Conservation (phyloP, 1,140 invertebrate species). For the Penaeus vannamei region DNA sequence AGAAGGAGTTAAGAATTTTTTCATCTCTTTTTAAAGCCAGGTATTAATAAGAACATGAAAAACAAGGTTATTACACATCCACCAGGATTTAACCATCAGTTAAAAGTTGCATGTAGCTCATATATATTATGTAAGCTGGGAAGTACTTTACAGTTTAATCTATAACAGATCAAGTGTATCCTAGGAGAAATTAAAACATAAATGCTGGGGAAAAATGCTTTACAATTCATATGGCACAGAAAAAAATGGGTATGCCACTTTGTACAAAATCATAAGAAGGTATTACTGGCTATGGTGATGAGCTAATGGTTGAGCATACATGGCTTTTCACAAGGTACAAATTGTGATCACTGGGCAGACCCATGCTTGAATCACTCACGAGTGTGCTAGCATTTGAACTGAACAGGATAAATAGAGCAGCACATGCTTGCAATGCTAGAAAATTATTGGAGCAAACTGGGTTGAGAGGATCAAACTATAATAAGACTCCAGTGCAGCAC, state of each 20-base stretch:
- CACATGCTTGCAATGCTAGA: constrained; percentile 57
- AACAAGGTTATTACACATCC: constrained; percentile 55
- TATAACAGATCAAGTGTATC: constrained; percentile 56
- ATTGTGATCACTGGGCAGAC: constrained; percentile 60
- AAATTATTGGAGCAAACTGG: constrained; percentile 54
- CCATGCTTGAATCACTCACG: constrained; percentile 63
- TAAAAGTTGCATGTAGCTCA: constrained; percentile 62
- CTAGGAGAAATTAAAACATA: constrained; percentile 60
- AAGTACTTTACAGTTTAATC: constrained; percentile 58
- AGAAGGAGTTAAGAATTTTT: constrained; percentile 20
- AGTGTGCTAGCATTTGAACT: constrained; percentile 54
- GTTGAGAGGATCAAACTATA: constrained; percentile 55
- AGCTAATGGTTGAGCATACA: constrained; percentile 51
- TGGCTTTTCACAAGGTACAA: constrained; percentile 57
- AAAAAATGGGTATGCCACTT: constrained; percentile 58
- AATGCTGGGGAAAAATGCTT: constrained; percentile 57
- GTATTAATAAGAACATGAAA: constrained; percentile 30
- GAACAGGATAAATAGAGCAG: constrained; percentile 60
- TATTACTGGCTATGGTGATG: constrained; percentile 57
- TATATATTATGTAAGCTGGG: constrained; percentile 64
- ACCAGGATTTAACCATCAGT: constrained; percentile 59
- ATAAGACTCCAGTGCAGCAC: constrained; percentile 60
- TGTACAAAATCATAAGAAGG: constrained; percentile 49
- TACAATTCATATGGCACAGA: constrained; percentile 53
- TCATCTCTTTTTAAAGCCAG: constrained; percentile 2